Evolutionary conservation across 2,113 vertebrate species (phyloP).

Genomic region (Garra rufa): DNA sequence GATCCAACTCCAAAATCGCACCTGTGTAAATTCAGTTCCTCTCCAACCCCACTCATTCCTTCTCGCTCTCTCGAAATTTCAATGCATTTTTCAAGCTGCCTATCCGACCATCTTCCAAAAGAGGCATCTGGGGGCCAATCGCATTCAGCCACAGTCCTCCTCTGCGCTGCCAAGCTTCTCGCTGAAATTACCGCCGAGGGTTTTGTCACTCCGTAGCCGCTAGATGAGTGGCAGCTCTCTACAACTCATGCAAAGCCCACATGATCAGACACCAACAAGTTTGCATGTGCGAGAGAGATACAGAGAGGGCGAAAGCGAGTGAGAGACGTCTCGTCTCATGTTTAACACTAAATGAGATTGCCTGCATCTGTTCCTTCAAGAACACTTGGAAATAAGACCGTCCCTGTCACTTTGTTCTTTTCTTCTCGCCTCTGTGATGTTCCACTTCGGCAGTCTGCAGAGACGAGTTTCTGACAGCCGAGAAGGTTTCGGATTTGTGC

Average conservation of each 20-base stretch:
- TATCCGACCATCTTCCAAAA: slow-evolving; percentile 24
- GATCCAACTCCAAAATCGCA: not conserved
- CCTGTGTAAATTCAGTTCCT: slow-evolving; percentile 8
- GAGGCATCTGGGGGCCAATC: slow-evolving; percentile 38
- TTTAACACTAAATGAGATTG: slow-evolving; percentile 56
- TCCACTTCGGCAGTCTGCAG: slow-evolving; percentile 52
- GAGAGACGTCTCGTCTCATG: slow-evolving; percentile 44
- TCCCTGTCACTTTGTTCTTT: slow-evolving; percentile 64
- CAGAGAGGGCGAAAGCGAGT: slow-evolving; percentile 12
- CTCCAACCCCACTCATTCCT: slow-evolving; percentile 6
- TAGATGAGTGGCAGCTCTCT: slow-evolving; percentile 34
- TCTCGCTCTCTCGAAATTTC: not conserved
- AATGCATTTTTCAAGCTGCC: slow-evolving; percentile 17
- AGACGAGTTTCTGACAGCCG: slow-evolving; percentile 50
- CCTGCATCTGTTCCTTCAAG: slow-evolving; percentile 57
- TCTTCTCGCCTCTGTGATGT: slow-evolving; percentile 55
- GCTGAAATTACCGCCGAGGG: slow-evolving; percentile 32
- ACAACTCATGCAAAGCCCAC: not conserved
- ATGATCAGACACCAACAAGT: slow-evolving; percentile 23
- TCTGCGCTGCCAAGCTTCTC: slow-evolving; percentile 33
- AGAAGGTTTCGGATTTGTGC: slow-evolving; percentile 49
- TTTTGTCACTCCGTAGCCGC: slow-evolving; percentile 31
- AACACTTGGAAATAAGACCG: slow-evolving; percentile 59
- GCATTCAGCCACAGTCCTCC: slow-evolving; percentile 28
- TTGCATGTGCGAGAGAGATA: slow-evolving; percentile 9